Conservation (phyloP, 2,888 invertebrate genomes). For the Platycheirus rosarum region DNA sequence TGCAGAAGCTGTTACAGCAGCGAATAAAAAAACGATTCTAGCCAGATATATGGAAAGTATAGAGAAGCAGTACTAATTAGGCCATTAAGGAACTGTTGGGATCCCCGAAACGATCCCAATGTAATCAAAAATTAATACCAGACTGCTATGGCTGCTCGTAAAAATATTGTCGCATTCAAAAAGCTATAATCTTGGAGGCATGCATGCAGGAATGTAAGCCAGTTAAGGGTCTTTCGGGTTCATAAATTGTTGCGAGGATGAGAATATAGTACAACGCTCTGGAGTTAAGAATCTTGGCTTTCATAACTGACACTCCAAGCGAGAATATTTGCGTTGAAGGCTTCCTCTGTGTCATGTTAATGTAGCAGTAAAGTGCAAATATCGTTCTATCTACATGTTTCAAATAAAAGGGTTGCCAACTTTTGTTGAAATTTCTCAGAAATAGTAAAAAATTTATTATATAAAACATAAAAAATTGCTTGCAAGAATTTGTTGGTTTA, state of each 20-base stretch:
- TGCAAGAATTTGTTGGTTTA: too few species aligned
- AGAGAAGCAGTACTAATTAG: constrained; percentile 65
- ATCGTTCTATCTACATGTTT: too few species aligned
- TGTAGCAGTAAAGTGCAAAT: too few species aligned
- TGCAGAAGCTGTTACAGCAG: constrained; percentile 42
- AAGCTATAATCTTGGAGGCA: constrained; percentile 52
- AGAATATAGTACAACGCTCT: constrained; percentile 44
- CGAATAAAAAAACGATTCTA: constrained; percentile 57
- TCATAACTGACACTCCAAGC: constrained; percentile 55
- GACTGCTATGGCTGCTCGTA: constrained; percentile 59
- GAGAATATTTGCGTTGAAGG: too few species aligned
- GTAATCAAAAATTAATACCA: constrained; percentile 71
- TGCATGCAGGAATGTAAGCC: constrained; percentile 68
- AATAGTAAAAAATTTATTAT: too few species aligned
- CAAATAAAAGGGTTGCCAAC: too few species aligned
- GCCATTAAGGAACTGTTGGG: constrained; percentile 51
- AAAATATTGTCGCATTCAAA: constrained; percentile 72
- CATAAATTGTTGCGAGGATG: constrained; percentile 28
- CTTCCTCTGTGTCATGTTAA: too few species aligned
- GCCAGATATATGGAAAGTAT: constrained; percentile 30
- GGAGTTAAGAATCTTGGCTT: constrained; percentile 48
- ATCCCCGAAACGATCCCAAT: constrained; percentile 46
- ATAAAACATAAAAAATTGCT: too few species aligned
- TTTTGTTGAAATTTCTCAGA: too few species aligned
- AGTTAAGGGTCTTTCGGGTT: constrained; percentile 46